These are phyloP conservation scores for Tympanuchus pallidicinctus DNA, from an alignment of 2,113 vertebrate species.

Conservation along the genomic window DNA sequence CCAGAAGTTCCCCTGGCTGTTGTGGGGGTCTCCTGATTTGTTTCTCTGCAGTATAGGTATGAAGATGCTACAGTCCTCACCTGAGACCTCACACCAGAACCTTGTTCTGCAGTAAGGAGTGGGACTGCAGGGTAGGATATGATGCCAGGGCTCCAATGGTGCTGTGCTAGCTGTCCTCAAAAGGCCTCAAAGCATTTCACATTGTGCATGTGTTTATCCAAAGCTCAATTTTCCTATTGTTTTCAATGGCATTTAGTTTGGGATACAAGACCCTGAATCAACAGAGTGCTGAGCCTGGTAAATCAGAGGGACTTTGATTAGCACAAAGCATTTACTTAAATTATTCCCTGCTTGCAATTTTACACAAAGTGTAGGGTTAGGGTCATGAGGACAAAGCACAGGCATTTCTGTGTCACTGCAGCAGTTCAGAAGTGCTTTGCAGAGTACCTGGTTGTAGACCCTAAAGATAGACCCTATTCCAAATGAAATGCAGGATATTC, in stretches of 20 bases:
- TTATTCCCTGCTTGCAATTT: not conserved
- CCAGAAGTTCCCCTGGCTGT: not conserved
- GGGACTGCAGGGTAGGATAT: accelerated
- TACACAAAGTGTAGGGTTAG: accelerated
- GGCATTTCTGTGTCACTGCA: not conserved
- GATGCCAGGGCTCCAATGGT: not conserved
- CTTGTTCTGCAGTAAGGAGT: accelerated
- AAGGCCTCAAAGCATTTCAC: constrained; percentile 5
- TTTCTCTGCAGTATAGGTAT: accelerated
- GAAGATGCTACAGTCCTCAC: not conserved
- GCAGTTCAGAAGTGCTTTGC: not conserved
- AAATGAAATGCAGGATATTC: not conserved
- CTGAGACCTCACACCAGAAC: not conserved
- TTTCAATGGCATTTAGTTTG: constrained; percentile 10
- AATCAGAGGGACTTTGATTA: constrained; percentile 5
- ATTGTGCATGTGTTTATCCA: not conserved
- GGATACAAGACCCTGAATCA: constrained; percentile 4
- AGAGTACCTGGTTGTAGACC: not conserved
- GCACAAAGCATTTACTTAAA: not conserved
- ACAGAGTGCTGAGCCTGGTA: not conserved
- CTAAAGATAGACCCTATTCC: not conserved
- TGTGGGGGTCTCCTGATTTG: not conserved
- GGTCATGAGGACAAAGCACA: not conserved
- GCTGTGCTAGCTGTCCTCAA: not conserved
- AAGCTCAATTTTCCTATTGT: constrained; percentile 57